These are phyloP conservation scores for Noctua janthe DNA, from an alignment of 2,888 invertebrate species.

Conservation along the genomic window DNA sequence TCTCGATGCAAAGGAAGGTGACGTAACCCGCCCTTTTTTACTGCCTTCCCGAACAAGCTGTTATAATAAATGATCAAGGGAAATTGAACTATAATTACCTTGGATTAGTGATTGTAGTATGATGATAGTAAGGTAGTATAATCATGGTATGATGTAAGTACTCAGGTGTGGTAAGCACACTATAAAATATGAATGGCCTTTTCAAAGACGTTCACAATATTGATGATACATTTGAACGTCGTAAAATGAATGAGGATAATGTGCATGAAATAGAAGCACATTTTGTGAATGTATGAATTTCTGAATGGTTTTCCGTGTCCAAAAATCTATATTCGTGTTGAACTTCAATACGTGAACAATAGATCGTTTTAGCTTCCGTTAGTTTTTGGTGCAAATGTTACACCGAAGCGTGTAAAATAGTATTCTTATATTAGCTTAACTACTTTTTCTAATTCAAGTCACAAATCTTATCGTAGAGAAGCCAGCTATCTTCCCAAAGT, in stretches of 20 bases:
- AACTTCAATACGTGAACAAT: slow-evolving; percentile 81
- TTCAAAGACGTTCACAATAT: not conserved
- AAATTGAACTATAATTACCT: slow-evolving; percentile 47
- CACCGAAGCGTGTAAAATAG: slow-evolving; percentile 13
- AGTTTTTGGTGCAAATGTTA: slow-evolving; percentile 63
- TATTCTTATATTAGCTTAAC: not conserved
- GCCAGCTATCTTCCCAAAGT: not conserved
- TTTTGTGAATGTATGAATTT: slow-evolving; percentile 6
- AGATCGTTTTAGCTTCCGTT: slow-evolving; percentile 81
- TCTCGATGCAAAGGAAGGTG: slow-evolving; percentile 1
- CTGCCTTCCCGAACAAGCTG: slow-evolving; percentile 11
- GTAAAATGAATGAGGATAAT: not conserved
- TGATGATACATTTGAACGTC: not conserved
- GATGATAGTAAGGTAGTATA: slow-evolving; percentile 37
- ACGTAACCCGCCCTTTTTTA: slow-evolving; percentile 34
- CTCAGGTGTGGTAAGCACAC: slow-evolving; percentile 33
- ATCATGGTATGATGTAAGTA: slow-evolving; percentile 32
- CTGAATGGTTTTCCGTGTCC: not conserved
- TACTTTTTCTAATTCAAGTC: not conserved
- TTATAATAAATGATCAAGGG: slow-evolving; percentile 39
- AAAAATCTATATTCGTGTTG: slow-evolving; percentile 66
- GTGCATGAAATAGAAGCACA: not conserved
- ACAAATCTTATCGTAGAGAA: not conserved
- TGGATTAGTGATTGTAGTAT: slow-evolving; percentile 33
- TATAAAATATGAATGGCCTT: slow-evolving; percentile 19